Percentiles rank a stretch among this genome's conserved stretches.
Conservation (phyloP, 2,888 invertebrate species). For the Hymenopus coronatus region DNA sequence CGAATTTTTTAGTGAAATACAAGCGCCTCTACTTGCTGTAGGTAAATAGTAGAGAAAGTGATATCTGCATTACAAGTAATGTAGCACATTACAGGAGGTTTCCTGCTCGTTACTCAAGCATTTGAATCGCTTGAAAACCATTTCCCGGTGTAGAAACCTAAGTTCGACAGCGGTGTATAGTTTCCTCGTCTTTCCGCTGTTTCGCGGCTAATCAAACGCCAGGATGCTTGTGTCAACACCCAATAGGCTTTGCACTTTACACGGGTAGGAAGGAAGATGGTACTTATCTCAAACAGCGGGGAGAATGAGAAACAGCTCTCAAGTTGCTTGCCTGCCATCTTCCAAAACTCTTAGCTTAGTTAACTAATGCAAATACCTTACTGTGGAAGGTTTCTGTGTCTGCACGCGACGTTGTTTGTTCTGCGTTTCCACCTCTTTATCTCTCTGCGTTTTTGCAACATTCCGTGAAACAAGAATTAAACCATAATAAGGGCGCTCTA, state of each 20-base stretch:
- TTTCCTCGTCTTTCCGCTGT: neutral
- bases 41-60: too few relatives aligned
- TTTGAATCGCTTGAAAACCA: too few relatives aligned
- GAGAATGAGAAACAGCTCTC: neutral
- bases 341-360: slow-evolving; percentile 19
- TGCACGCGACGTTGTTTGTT: neutral
- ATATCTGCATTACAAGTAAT: too few relatives aligned
- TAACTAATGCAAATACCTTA: slow-evolving; percentile 18
- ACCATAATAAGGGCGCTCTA: too few relatives aligned
- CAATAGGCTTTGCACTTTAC: slow-evolving; percentile 21
- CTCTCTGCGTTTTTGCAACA: neutral
- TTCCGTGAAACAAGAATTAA: neutral
- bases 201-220: slow-evolving; percentile 22
- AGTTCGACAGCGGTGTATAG: neutral
- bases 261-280: neutral
- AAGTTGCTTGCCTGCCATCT: neutral
- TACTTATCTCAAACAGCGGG: neutral
- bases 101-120: too few relatives aligned
- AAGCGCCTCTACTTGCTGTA: too few relatives aligned
- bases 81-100: too few relatives aligned
- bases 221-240: slow-evolving; percentile 24
- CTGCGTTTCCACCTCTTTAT: neutral
- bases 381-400: neutral
- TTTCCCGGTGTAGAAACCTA: too few relatives aligned
- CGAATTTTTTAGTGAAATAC: too few relatives aligned